Conservation (phyloP, 2,113 vertebrate species). For the Actenoides hombroni region DNA sequence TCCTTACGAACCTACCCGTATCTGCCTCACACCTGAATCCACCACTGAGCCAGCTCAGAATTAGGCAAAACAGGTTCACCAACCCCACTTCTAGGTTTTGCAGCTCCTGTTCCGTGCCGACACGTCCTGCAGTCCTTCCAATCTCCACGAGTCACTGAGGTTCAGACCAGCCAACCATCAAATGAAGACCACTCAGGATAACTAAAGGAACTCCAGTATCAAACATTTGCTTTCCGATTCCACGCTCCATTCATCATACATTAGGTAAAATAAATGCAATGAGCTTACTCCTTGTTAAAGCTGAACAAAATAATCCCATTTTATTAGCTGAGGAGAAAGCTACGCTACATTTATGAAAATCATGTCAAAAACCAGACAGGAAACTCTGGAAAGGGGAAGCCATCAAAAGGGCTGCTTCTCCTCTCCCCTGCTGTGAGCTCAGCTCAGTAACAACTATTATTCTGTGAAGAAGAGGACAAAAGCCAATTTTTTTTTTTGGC, state of each 20-base stretch:
- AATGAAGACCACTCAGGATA: not conserved
- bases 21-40: not conserved
- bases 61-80: slow-evolving; percentile 3
- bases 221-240: not conserved
- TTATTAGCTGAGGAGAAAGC: not conserved
- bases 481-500: not conserved
- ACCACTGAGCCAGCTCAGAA: not conserved
- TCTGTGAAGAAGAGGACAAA: not conserved
- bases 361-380: not conserved
- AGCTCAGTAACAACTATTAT: not conserved
- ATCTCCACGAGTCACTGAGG: not conserved
- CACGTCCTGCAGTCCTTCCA: not conserved
- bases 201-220: not conserved
- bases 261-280: not conserved
- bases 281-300: not conserved
- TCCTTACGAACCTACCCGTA: not conserved
- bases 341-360: not conserved
- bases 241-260: not conserved
- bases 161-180: not conserved
- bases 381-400: not conserved
- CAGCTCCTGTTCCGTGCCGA: not conserved
- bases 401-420: not conserved
- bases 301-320: not conserved
- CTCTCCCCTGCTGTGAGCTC: not conserved
- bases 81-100: not conserved